These are phyloP conservation scores for Leptinotarsa tumamoca DNA, from an alignment of 2,888 invertebrate genomes.

Conservation along the genomic window DNA sequence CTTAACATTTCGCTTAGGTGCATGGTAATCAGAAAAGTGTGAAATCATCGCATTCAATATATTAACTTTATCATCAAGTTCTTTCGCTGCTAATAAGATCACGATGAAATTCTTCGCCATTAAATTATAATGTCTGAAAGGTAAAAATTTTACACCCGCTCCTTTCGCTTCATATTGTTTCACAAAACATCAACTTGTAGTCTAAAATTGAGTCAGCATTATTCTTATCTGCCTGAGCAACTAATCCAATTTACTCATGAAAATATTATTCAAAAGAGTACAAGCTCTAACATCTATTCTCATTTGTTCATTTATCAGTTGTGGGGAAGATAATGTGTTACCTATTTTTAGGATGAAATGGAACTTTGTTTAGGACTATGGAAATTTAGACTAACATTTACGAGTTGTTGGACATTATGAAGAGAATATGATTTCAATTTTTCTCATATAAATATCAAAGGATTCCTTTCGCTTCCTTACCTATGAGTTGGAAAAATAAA, in stretches of 20 bases:
- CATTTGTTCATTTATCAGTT: not conserved
- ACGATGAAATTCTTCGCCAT: not conserved
- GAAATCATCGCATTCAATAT: not conserved
- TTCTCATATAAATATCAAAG: too few relatives aligned
- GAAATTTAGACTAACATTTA: too few relatives aligned
- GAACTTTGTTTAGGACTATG: too few relatives aligned
- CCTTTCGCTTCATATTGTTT: too few relatives aligned
- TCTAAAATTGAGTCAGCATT: conserved; percentile 1
- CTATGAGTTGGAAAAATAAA: too few relatives aligned
- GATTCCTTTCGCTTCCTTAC: too few relatives aligned
- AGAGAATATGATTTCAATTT: too few relatives aligned
- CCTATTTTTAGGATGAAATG: too few relatives aligned
- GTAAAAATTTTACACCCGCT: not conserved
- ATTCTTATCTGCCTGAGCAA: not conserved
- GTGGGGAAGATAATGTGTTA: too few relatives aligned
- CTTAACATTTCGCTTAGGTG: not conserved
- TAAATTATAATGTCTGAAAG: not conserved
- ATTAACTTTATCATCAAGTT: not conserved
- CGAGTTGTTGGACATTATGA: too few relatives aligned
- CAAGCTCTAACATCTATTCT: not conserved
- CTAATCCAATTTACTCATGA: not conserved
- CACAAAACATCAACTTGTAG: not conserved
- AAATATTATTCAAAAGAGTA: conserved; percentile 3
- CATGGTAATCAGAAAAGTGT: not conserved
- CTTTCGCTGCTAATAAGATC: not conserved